A percentile compares a stretch with the other conserved stretches of the same genome.
Conservation (phyloP, 2,797 vertebrate species). For the Takifugu ocellatus region DNA sequence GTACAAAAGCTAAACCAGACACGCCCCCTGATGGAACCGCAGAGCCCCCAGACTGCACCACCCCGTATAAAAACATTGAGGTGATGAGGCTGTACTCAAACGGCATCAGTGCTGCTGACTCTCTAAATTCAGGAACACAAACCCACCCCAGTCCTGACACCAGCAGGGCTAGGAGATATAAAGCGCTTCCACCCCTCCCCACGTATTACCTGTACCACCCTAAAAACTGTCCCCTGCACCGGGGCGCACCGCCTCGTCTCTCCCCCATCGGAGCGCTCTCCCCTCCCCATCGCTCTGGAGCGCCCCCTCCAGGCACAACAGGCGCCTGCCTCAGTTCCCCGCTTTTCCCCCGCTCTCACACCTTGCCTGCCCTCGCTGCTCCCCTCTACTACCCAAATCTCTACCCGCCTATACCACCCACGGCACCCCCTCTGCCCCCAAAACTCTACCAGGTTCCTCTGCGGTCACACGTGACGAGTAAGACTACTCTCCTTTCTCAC, state of each 20-base stretch:
- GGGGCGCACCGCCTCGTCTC: constrained; percentile 80
- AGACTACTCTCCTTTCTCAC: constrained; percentile 53
- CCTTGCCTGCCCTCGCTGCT: constrained; percentile 81
- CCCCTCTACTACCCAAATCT: constrained; percentile 81
- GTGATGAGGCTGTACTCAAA: constrained; percentile 60
- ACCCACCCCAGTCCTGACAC: constrained; percentile 16
- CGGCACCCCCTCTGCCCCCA: constrained; percentile 64
- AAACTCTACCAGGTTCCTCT: constrained; percentile 75
- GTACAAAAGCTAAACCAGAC: constrained; percentile 19
- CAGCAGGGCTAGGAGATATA: constrained; percentile 47
- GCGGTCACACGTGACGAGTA: constrained; percentile 75
- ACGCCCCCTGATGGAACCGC: constrained; percentile 14
- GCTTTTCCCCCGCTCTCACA: constrained; percentile 86
- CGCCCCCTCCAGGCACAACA: constrained; percentile 70
- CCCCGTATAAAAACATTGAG: constrained; percentile 79
- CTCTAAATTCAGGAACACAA: constrained; percentile 31
- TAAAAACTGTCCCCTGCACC: constrained; percentile 77
- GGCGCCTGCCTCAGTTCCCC: constrained; percentile 81
- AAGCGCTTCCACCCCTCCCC: constrained; percentile 69
- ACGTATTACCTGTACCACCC: constrained; percentile 75
- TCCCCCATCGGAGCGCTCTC: constrained; percentile 88
- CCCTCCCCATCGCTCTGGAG: constrained; percentile 78
- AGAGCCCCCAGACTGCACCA: constrained; percentile 56
- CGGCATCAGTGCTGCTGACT: constrained; percentile 27
- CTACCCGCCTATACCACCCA: constrained; percentile 68